Base-by-base conservation (phyloP, 2,113 vertebrate genomes). In the Xiphias gladius region DNA sequence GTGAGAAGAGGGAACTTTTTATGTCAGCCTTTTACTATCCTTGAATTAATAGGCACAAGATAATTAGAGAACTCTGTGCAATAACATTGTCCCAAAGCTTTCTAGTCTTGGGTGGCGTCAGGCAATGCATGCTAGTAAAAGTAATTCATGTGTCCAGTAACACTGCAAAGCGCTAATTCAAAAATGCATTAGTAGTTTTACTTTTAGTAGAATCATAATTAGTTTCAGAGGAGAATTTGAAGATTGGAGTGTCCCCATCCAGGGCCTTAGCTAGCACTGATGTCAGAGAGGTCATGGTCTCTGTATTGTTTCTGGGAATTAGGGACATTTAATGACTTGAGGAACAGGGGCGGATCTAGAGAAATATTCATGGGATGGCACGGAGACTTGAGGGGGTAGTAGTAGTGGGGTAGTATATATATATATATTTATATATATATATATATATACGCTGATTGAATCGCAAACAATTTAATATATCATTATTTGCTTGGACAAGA, bases 1-100 rank as follows among this genome's bases (percentile, higher is more conserved):
- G 72, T 28, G 80, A 83, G 84, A 85, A 84, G 79, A 83, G 88
- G 82, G 83, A 83, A 87, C 76, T 85, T 91, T 90, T 90, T 87
- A 87, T 90, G 89, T 89, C 91, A 78, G 81, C 84, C 62, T 87
- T 90, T 91, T 84, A 92, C 88, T 89, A 87, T 89, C 78, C 80
- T 73, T 79, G 89, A 92, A 91, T 93, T 91, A 93, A 94, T 91
- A 84, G 87, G 91, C 81, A 64, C 69, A 37, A 73, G 85, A 91
- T 93, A 93, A 92, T 94, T 93, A 91, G 88, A 90, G 84, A 85
- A 88, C 84, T 89, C 77, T 82, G 76, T 88, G 85, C 87, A 92
- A 89, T 87, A 92, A 90, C 80, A 91, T 93, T 83, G 86, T 91
- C 90, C 88, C 88, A 76, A 50, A 86, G 88, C 84, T 88, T 84